phyloP scores from a whole-genome alignment of 2,113 vertebrate species.

The Ahaetulla prasina region DNA sequence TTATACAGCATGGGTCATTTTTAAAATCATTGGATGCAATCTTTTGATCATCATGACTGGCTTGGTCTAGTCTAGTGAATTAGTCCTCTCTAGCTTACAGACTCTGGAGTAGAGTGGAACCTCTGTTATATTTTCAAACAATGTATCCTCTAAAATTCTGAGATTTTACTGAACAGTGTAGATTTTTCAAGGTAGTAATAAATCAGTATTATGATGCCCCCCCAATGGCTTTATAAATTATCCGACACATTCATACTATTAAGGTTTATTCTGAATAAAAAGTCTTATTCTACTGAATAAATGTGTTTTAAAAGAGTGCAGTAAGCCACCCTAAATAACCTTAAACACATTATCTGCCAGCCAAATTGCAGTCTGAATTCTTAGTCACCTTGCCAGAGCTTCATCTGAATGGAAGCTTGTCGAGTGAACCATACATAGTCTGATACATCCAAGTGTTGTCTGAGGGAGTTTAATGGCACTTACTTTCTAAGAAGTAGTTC shows the following conservation, averaged over 20 bases:
- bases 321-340: not conserved
- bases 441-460: not conserved
- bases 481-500: not conserved
- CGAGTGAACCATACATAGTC: not conserved
- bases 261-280: not conserved
- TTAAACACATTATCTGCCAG: not conserved
- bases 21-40: not conserved
- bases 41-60: not conserved
- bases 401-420: not conserved
- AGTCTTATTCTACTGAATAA: not conserved
- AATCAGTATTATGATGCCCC: not conserved
- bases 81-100: not conserved
- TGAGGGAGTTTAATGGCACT: not conserved
- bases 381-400: not conserved
- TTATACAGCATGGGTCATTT: not conserved
- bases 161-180: not conserved
- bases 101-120: not conserved
- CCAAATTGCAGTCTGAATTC: not conserved
- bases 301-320: not conserved
- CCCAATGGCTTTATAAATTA: not conserved
- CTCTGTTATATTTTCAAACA: not conserved
- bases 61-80: not conserved
- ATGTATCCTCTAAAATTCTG: not conserved
- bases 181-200: not conserved
- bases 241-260: not conserved